These are phyloP conservation scores for Tetramorium bicarinatum DNA, from an alignment of 2,888 invertebrate species.

Conservation along the genomic window DNA sequence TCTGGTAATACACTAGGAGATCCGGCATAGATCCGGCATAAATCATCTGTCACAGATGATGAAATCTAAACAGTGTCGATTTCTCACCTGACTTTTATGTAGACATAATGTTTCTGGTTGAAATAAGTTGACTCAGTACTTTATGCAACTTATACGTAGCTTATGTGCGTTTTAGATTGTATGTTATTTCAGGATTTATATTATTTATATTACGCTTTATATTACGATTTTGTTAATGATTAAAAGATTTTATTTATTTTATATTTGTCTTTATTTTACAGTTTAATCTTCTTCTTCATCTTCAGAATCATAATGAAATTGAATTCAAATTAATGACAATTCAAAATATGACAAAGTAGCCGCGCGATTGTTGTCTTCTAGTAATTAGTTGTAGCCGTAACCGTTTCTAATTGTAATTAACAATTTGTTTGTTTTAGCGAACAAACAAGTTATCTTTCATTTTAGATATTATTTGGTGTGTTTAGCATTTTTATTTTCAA, in stretches of 20 bases:
- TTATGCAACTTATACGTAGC: neutral
- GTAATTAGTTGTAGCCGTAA: too few species aligned
- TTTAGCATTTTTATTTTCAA: neutral
- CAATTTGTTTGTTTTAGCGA: too few species aligned
- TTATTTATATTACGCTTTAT: neutral
- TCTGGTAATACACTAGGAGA: conserved; percentile 58
- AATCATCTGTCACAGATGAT: conserved; percentile 30
- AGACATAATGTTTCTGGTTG: neutral
- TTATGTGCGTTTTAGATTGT: neutral
- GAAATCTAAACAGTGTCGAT: conserved; percentile 17
- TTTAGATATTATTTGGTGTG: too few species aligned
- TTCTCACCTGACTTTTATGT: conserved; percentile 13
- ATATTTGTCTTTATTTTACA: neutral
- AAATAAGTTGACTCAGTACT: neutral
- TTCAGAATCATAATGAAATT: neutral
- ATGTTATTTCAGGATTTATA: neutral
- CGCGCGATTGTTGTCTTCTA: too few species aligned
- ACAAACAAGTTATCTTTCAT: too few species aligned
- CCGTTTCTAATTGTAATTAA: too few species aligned
- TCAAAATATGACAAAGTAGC: too few species aligned
- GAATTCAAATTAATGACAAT: neutral
- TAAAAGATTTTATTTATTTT: neutral
- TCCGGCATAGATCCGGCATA: conserved; percentile 55
- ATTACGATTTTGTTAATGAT: neutral
- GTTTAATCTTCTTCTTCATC: neutral